These are phyloP conservation scores for Felis catus DNA, from an alignment of 2,113 vertebrate species.

Conservation along the genomic window DNA sequence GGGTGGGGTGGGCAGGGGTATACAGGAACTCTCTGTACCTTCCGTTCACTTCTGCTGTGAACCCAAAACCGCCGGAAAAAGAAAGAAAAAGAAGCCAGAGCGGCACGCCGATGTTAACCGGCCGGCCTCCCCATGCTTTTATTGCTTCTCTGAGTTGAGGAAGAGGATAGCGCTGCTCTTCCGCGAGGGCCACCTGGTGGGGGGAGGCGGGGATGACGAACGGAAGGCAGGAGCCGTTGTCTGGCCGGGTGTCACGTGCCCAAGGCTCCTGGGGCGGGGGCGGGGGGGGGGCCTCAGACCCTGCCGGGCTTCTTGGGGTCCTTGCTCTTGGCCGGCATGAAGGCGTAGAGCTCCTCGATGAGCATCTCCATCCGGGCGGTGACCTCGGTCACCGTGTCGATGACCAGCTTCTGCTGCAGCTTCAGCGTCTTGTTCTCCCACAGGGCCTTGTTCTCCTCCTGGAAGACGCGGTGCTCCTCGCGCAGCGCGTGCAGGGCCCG, in stretches of 20 bases:
- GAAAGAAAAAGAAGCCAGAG: not conserved
- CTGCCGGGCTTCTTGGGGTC: constrained; percentile 68
- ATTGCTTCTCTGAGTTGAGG: constrained; percentile 43
- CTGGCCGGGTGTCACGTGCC: fast-evolving
- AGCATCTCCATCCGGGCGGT: constrained; percentile 79
- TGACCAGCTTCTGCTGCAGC: constrained; percentile 80
- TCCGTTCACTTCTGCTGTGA: not conserved
- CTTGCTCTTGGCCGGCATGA: constrained; percentile 55
- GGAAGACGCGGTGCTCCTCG: constrained; percentile 63
- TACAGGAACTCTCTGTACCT: not conserved
- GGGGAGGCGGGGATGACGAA: not conserved
- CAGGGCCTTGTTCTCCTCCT: constrained; percentile 70
- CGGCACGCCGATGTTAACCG: not conserved
- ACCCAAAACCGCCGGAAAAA: not conserved
- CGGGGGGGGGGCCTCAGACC: constrained; percentile 35
- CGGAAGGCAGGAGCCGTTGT: not conserved
- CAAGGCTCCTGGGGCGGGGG: not conserved
- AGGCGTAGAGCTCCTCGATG: constrained; percentile 78
- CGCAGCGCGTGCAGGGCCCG: constrained; percentile 35
- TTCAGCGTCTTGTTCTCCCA: constrained; percentile 82
- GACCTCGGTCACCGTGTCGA: constrained; percentile 80
- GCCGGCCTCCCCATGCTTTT: constrained; percentile 57
- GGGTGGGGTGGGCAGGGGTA: no score
- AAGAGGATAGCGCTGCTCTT: not conserved
- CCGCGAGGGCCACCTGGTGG: not conserved